A percentile compares a stretch with the other conserved stretches of the same genome.
Conservation (phyloP, 2,797 vertebrate species). For the Pogoniulus pusillus region DNA sequence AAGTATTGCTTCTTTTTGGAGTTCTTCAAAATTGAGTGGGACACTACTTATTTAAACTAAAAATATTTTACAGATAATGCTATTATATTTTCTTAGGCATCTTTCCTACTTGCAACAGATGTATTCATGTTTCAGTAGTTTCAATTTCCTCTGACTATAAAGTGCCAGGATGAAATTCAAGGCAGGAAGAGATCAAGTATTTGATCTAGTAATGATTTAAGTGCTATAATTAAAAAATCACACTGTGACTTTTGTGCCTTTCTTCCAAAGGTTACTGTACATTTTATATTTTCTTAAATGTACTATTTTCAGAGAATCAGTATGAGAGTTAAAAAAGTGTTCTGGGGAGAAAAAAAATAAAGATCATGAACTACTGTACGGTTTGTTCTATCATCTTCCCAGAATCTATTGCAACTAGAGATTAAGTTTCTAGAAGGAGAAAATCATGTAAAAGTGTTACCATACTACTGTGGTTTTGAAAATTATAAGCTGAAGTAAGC, state of each 20-base stretch:
- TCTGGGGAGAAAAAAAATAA: slow-evolving; percentile 11
- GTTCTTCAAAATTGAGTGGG: background rate
- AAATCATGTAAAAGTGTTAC: background rate
- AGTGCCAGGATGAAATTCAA: background rate
- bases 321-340: background rate
- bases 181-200: background rate
- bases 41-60: background rate
- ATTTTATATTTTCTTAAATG: background rate
- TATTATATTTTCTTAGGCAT: background rate
- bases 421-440: background rate
- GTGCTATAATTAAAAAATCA: background rate
- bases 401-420: background rate
- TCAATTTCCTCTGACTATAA: background rate
- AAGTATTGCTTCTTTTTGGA: background rate
- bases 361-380: background rate
- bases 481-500: no score
- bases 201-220: background rate
- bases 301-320: background rate
- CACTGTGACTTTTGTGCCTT: background rate
- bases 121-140: background rate
- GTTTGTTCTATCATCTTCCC: background rate
- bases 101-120: background rate
- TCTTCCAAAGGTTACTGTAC: background rate
- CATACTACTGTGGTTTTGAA: background rate
- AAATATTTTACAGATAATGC: background rate